Evolutionary conservation across 2,888 invertebrate species (phyloP), one percentile per base, ranked within the genome.

Genomic region (Drosophila dives): DNA sequence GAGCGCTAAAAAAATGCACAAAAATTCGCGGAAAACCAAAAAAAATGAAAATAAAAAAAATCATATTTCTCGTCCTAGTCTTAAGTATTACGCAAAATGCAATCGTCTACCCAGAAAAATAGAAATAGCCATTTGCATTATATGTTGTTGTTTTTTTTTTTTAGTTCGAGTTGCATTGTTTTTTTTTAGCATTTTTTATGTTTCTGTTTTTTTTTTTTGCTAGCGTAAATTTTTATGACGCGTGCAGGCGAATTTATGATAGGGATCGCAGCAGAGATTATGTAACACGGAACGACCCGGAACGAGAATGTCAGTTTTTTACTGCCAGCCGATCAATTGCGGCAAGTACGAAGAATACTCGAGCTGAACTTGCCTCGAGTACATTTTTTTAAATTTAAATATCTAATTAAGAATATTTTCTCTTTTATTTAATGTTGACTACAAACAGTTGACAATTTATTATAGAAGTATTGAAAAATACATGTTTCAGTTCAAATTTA

Each of bases 61-160:
- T 17, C 29, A 51, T n/a, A n/a, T 38, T 60, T 33, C 45, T 66
- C 20, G 36, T 15, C 29, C 29, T 32, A 23, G 34, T 29, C 51
- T 58, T 42, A 34, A 55, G 36, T 53, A 66, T 84, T 82, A 75
- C 80, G 85, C 64, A 80, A 85, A 82, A 77, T 45, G 81, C 72
- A 77, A 69, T 70, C 80, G 82, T 40, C 51, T 61, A 58, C 51
- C 51, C 59, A 42, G 23, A 33, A 40, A 34, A 36, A 38, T 34
- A 12, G 34, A 42, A 26, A 64, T 42, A 40, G 50, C 40, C 58
- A 51, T 62, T 53, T 42, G 26, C 59, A 61, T 64, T 34, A 64
- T 69, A 58, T 26, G 62, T 23, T 50, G 26, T 53, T 62, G 45
- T 1, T 7, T 26, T 15, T n/a, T 45, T 56, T 69, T 61, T 75